A percentile compares a stretch with the other conserved stretches of the same genome.
phyloP scores from a whole-genome alignment of 2,797 vertebrate species.

The Allobates femoralis region DNA sequence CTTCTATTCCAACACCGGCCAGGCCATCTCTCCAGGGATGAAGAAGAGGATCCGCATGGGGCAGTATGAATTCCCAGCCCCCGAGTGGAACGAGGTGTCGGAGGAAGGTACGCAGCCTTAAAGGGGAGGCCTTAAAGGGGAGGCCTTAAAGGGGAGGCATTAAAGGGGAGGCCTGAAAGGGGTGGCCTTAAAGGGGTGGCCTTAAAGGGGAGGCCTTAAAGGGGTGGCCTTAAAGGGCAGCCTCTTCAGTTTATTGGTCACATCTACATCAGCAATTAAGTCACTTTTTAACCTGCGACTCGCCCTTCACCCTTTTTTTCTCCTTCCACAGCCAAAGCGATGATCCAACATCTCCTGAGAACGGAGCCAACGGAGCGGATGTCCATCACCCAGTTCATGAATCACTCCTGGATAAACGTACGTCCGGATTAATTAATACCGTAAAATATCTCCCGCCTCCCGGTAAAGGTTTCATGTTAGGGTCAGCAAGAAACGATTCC shows the following conservation, averaged over 20 bases:
- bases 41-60: slow-evolving; percentile 96
- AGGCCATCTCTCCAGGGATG: slow-evolving; percentile 98
- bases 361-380: slow-evolving; percentile 96
- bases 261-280: background rate
- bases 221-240: no score
- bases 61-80: slow-evolving; percentile 95
- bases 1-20: slow-evolving; percentile 97
- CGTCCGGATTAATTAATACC: background rate
- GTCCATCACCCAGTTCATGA: slow-evolving; percentile 94
- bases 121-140: background rate
- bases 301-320: slow-evolving; percentile 1
- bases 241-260: no score
- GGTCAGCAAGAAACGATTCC: no score
- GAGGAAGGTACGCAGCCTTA: slow-evolving; percentile 83
- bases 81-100: slow-evolving; percentile 95
- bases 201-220: no score
- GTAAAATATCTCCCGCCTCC: background rate
- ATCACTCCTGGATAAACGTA: slow-evolving; percentile 95
- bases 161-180: no score
- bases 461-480: background rate
- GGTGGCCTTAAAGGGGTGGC: background rate
- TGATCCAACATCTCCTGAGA: slow-evolving; percentile 93
- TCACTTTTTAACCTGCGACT: background rate
- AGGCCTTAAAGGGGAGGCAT: background rate
- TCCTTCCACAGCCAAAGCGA: slow-evolving; percentile 82